Conservation (phyloP, 2,888 invertebrate genomes). For the Pasiphila rectangulata region DNA sequence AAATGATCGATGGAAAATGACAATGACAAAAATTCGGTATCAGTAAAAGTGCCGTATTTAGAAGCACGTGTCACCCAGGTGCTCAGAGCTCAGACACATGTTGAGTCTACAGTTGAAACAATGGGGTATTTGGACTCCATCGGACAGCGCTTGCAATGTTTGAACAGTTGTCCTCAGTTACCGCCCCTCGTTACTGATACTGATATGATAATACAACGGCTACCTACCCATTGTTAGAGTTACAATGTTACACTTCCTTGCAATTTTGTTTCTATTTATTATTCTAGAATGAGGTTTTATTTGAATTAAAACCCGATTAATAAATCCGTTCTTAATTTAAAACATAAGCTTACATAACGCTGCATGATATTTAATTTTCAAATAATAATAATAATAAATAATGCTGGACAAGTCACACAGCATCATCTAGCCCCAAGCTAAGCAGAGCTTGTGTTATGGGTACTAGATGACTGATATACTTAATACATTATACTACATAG, state of each 20-base stretch:
- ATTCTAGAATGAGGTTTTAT: not conserved
- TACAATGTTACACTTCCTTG: constrained; percentile 11
- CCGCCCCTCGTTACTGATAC: constrained; percentile 35
- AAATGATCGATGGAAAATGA: constrained; percentile 23
- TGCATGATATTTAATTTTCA: too few species aligned
- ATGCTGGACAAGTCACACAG: too few species aligned
- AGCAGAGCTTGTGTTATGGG: too few species aligned
- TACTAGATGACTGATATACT: too few species aligned
- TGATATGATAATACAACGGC: constrained; percentile 26
- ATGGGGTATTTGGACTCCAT: constrained; percentile 67
- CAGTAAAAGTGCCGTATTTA: constrained; percentile 25
- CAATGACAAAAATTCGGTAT: constrained; percentile 3
- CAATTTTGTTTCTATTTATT: not conserved
- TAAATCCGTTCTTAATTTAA: too few species aligned
- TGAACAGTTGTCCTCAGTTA: constrained; percentile 68
- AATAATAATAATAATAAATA: too few species aligned
- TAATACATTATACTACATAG: too few species aligned
- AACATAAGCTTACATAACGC: too few species aligned
- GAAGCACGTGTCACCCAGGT: constrained; percentile 60
- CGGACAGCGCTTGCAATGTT: constrained; percentile 46
- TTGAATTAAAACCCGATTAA: too few species aligned
- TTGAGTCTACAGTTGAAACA: constrained; percentile 64
- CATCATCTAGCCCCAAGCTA: too few species aligned
- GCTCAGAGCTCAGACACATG: constrained; percentile 41
- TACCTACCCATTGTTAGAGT: constrained; percentile 15